These are phyloP conservation scores for Frankliniella fusca DNA, from an alignment of 2,888 invertebrate genomes.

Conservation along the genomic window DNA sequence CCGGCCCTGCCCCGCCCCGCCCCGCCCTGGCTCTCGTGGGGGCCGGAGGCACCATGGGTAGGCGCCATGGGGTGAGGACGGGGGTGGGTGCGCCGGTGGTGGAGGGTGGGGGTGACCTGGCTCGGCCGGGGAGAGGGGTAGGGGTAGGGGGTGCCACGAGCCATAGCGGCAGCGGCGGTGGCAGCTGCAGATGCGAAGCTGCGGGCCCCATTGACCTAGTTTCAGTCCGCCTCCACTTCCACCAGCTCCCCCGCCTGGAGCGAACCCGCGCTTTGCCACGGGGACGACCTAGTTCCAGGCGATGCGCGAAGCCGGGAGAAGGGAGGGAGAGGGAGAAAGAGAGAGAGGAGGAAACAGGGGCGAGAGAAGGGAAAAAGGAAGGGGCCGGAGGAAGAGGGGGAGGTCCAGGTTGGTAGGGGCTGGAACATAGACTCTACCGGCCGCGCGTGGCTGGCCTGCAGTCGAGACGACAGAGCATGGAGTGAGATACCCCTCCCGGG, in stretches of 20 bases:
- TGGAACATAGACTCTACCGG: too few species aligned
- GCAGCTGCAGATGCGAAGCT: background rate
- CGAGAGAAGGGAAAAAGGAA: background rate
- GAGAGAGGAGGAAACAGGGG: background rate
- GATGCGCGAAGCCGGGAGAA: background rate
- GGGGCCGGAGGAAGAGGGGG: background rate
- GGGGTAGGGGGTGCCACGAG: background rate
- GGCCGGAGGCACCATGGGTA: background rate
- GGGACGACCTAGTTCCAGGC: constrained; percentile 5
- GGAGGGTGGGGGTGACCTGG: background rate
- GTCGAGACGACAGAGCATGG: too few species aligned
- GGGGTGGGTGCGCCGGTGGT: background rate
- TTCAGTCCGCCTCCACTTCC: background rate
- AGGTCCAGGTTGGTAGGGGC: background rate
- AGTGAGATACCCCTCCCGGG: too few species aligned
- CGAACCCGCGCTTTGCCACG: constrained; percentile 15
- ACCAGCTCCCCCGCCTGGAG: background rate
- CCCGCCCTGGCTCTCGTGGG: too few species aligned
- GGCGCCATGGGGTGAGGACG: background rate
- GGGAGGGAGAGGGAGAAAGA: background rate
- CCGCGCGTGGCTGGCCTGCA: too few species aligned
- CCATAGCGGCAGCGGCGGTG: background rate
- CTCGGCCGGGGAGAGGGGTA: background rate
- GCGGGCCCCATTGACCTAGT: constrained; percentile 15
- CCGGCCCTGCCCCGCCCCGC: too few species aligned